These are phyloP conservation scores for Pocota personata DNA, from an alignment of 2,888 invertebrate genomes.

Conservation along the genomic window DNA sequence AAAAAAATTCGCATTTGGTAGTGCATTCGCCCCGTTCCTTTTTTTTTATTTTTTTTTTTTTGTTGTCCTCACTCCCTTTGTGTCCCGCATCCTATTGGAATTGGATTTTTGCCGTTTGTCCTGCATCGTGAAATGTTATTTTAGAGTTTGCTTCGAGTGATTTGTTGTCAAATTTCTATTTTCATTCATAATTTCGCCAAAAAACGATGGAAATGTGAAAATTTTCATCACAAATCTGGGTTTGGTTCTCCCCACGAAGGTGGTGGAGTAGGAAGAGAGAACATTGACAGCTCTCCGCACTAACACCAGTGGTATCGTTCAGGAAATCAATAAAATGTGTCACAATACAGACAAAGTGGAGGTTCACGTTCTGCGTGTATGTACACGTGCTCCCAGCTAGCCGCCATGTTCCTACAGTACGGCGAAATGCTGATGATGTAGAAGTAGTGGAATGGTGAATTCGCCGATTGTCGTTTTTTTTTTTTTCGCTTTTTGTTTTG, in stretches of 20 bases:
- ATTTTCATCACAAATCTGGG: constrained; percentile 45
- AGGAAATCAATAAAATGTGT: constrained; percentile 72
- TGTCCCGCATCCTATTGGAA: constrained; percentile 43
- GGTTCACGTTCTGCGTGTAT: constrained; percentile 43
- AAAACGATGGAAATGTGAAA: constrained; percentile 21
- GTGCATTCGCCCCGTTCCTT: constrained; percentile 64
- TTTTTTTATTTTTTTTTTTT: constrained; percentile 41
- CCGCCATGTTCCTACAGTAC: constrained; percentile 45
- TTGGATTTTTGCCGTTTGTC: background rate
- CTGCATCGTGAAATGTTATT: constrained; percentile 20
- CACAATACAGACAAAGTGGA: constrained; percentile 29
- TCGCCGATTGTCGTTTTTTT: constrained; percentile 50
- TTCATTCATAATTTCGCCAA: constrained; percentile 52
- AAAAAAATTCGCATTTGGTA: constrained; percentile 71
- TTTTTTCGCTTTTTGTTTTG: constrained; percentile 68
- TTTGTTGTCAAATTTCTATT: background rate
- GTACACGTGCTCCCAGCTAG: constrained; percentile 62
- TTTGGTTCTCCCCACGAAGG: constrained; percentile 53
- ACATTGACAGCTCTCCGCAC: constrained; percentile 62
- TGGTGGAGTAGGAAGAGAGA: constrained; percentile 32
- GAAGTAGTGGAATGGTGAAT: constrained; percentile 22
- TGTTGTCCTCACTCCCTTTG: constrained; percentile 59
- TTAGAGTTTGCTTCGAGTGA: constrained; percentile 24
- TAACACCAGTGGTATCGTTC: constrained; percentile 23
- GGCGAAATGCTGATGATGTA: constrained; percentile 35